Evolutionary conservation across 2,113 vertebrate genomes (phyloP).

Genomic region (Cyanoderma ruficeps): DNA sequence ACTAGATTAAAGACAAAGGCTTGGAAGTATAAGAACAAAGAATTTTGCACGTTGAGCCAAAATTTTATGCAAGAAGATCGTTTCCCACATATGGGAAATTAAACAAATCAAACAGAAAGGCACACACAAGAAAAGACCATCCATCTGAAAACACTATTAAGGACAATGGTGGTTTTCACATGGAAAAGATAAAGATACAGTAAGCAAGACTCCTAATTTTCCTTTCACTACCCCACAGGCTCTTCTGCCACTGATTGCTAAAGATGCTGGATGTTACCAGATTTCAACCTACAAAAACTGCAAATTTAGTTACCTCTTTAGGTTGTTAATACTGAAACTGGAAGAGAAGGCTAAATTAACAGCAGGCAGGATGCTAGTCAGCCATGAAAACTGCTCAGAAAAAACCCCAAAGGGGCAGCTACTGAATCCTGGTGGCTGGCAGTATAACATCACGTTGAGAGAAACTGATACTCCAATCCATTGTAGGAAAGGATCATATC

Average conservation of each 20-base stretch:
- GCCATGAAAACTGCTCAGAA: not conserved
- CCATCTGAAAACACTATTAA: not conserved
- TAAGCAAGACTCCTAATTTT: not conserved
- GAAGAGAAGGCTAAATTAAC: not conserved
- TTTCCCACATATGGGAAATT: not conserved
- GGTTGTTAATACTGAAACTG: not conserved
- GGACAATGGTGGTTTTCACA: not conserved
- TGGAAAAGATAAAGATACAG: not conserved
- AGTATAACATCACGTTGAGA: rapidly evolving
- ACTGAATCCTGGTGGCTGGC: not conserved
- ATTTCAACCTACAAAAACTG: not conserved
- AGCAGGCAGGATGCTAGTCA: not conserved
- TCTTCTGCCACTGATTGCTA: not conserved
- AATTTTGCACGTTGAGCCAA: not conserved
- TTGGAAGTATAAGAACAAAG: not conserved
- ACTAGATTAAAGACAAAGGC: not conserved
- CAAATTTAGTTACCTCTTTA: conserved; percentile 12
- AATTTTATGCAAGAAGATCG: not conserved
- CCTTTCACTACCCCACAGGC: not conserved
- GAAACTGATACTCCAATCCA: not conserved
- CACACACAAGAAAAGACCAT: not conserved
- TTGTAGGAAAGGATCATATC: not conserved
- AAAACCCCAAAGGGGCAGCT: not conserved
- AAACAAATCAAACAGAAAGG: not conserved
- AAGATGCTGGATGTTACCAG: not conserved